Conservation (phyloP, 2,113 vertebrate genomes). For the Oncorhynchus masou region DNA sequence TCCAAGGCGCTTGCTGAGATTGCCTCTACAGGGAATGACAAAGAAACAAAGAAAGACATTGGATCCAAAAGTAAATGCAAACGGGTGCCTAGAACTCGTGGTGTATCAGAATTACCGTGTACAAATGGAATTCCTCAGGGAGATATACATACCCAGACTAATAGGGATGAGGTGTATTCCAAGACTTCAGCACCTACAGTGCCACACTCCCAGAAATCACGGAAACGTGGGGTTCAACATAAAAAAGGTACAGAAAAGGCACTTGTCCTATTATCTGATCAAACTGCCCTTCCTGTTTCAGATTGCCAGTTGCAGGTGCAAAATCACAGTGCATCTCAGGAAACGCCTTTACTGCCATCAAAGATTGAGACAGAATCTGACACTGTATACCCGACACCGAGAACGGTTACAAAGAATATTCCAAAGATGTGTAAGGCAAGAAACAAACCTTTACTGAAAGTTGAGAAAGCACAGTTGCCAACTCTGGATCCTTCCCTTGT, state of each 20-base stretch:
- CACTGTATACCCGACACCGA: background rate
- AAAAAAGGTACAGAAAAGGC: background rate
- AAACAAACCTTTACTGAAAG: background rate
- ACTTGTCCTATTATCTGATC: background rate
- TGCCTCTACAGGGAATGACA: background rate
- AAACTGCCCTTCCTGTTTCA: background rate
- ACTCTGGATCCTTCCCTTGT: background rate
- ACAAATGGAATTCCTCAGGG: background rate
- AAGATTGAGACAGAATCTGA: background rate
- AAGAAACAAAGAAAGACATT: background rate
- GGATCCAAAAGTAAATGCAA: background rate
- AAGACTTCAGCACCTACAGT: background rate
- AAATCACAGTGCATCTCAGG: background rate
- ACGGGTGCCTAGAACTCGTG: background rate
- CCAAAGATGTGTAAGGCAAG: background rate
- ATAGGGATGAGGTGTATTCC: background rate
- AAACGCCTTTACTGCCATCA: background rate
- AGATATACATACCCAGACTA: background rate
- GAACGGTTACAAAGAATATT: background rate
- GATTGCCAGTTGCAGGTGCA: background rate
- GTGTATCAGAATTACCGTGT: background rate
- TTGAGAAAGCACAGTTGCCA: background rate
- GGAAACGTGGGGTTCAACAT: background rate
- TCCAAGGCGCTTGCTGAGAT: background rate
- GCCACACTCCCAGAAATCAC: background rate